Base-by-base conservation (phyloP, 1,140 invertebrate genomes). In the Bombyx mandarina region DNA sequence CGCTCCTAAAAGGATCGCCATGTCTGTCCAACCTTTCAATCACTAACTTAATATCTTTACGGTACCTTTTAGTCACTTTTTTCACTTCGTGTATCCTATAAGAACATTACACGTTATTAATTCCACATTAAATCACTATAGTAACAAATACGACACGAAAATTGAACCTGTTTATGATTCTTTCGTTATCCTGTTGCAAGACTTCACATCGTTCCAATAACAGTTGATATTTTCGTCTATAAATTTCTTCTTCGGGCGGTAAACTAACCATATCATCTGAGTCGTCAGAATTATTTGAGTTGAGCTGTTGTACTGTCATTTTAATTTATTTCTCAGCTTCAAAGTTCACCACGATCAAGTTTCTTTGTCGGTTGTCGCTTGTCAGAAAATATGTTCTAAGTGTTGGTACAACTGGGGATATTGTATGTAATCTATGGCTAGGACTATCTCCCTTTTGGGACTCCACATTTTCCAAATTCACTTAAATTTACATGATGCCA, bases 181-280 rank as follows among this genome's bases (percentile, higher is more conserved):
- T 86, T 80, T 92, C 90, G 78, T 92, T 92, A 72, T 91, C 89
- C 85, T 91, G 90, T 69, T 92, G 91, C 61, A 92, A 82, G 49
- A 89, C 89, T 81, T 91, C 89, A 77, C 91, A 92, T 88, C 91
- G 88, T 71, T 91, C 91, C 56, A 91, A 75, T 52, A 92, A 77
- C 61, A 92, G 76, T 63, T 91, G 89, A 75, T 91, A 92, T 88
- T 92, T 92, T 72, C 89, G 88, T 63, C 89, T 89, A 74, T 91
- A 91, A 65, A 89, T 79, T 66, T 91, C 89, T 61, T 90, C 88
- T 71, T 91, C 89, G 51, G 89, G 85, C 66, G 83, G 83, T 77
- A 86, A 83, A 73, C 82, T 88, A 67, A 86, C 85, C 76, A 86
- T 88, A 79, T 89, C 89, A 77, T 89, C 88, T 42, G 88, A 88